Evolutionary conservation across 2,113 vertebrate genomes (phyloP).

Genomic region (Petroica traversi): DNA sequence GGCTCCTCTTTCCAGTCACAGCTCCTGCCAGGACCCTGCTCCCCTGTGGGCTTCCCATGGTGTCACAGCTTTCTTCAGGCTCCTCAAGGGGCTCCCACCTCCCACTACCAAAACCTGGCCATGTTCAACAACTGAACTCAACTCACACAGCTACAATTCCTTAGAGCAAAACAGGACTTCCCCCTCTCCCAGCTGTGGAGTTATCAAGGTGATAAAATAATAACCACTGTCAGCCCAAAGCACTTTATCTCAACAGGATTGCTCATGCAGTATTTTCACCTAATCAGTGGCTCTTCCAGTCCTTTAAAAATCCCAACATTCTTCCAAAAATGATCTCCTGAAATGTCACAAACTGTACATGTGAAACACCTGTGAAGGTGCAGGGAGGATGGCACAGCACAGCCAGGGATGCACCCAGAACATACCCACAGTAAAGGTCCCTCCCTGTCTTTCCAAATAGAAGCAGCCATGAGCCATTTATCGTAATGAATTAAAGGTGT

Average conservation of each 20-base stretch:
- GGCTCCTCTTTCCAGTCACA: not conserved
- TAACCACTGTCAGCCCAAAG: not conserved
- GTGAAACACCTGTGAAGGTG: fast-evolving
- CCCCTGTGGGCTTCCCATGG: not conserved
- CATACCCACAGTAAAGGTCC: not conserved
- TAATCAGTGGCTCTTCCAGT: not conserved
- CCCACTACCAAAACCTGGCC: not conserved
- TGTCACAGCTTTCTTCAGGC: no score
- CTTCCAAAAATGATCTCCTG: not conserved
- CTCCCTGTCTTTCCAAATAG: not conserved
- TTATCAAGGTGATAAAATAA: not conserved
- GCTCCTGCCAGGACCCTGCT: not conserved
- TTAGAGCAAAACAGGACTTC: not conserved
- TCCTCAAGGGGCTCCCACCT: no score
- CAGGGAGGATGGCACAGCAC: fast-evolving
- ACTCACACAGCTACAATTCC: not conserved
- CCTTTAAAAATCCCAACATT: not conserved
- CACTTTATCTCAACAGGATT: not conserved
- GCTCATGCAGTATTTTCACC: not conserved
- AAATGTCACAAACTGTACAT: fast-evolving
- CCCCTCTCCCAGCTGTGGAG: not conserved
- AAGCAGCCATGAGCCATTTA: fast-evolving
- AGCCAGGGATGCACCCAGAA: not conserved
- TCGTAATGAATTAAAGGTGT: not conserved
- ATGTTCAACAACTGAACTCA: not conserved